A percentile compares a stretch with the other conserved stretches of the same genome.
These are phyloP conservation scores for Lepidocyrtoides sp. DNA, from an alignment of 2,888 invertebrate species.

Conservation along the genomic window DNA sequence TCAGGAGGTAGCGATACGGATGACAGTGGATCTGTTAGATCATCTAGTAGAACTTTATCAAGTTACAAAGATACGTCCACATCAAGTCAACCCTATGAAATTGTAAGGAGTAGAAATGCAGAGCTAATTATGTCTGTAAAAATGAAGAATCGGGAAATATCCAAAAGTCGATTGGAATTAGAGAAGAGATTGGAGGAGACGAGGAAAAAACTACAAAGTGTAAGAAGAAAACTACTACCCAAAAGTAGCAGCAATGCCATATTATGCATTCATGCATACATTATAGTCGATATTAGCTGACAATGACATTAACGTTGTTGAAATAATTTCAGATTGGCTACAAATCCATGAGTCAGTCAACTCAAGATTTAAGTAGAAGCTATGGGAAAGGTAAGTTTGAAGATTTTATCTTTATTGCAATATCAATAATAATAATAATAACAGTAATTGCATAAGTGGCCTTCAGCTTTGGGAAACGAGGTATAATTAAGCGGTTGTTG, in stretches of 20 bases:
- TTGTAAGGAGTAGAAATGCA: slow-evolving; percentile 84
- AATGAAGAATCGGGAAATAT: slow-evolving; percentile 89
- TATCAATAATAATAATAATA: slow-evolving; percentile 4
- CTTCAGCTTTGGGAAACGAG: slow-evolving; percentile 73
- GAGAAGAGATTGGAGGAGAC: slow-evolving; percentile 94
- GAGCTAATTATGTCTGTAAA: slow-evolving; percentile 85
- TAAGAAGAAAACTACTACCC: slow-evolving; percentile 87
- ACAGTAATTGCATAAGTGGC: slow-evolving; percentile 31
- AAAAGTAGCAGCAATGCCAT: neutral
- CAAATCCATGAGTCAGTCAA: slow-evolving; percentile 89
- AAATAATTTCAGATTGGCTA: slow-evolving; percentile 91
- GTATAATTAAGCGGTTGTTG: slow-evolving; percentile 69
- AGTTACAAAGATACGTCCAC: slow-evolving; percentile 70
- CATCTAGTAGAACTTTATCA: slow-evolving; percentile 83
- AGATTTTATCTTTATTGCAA: neutral
- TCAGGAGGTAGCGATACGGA: slow-evolving; percentile 82
- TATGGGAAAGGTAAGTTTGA: slow-evolving; percentile 83
- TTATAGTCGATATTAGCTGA: too few relatives aligned
- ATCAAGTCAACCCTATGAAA: slow-evolving; percentile 83
- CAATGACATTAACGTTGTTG: too few relatives aligned
- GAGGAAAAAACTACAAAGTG: slow-evolving; percentile 94
- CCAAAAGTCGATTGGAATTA: slow-evolving; percentile 92
- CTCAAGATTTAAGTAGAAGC: slow-evolving; percentile 84
- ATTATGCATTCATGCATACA: neutral
- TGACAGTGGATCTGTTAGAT: slow-evolving; percentile 83